phyloP scores from a whole-genome alignment of 2,797 vertebrate genomes.

The Zenarchopterus dispar region DNA sequence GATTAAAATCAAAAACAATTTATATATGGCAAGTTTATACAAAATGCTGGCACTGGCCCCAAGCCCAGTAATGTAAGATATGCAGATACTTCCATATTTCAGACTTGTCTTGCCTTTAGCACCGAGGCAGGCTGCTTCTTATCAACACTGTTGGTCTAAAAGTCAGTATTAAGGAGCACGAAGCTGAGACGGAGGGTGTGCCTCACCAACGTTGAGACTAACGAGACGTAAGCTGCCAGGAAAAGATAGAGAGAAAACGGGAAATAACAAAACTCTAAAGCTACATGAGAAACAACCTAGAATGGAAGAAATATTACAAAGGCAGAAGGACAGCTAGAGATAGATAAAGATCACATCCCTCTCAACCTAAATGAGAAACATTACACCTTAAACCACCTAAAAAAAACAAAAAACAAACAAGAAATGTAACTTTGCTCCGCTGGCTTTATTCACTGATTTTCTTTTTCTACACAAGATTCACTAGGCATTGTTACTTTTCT shows the following conservation, averaged over 20 bases:
- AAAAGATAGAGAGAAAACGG: constrained; percentile 25
- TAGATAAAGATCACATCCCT: not conserved
- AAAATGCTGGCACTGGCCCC: constrained; percentile 14
- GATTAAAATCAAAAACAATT: not conserved
- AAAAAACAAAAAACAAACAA: no score
- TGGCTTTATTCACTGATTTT: no score
- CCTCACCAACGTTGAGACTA: constrained; percentile 35
- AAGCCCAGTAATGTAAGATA: constrained; percentile 21
- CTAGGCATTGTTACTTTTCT: not conserved
- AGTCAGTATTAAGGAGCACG: constrained; percentile 36
- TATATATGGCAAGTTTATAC: not conserved
- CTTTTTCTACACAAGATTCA: no score
- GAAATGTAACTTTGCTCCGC: no score
- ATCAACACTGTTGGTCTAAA: constrained; percentile 48
- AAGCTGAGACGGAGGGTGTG: constrained; percentile 40
- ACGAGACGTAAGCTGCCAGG: constrained; percentile 48
- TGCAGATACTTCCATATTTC: constrained; percentile 31
- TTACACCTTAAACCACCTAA: no score
- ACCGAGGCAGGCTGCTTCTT: constrained; percentile 27
- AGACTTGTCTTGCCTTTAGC: constrained; percentile 54
- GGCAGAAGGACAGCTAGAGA: not conserved
- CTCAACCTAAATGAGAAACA: not conserved
- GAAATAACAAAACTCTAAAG: constrained; percentile 1
- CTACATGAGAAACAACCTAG: not conserved
- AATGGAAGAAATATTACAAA: constrained; percentile 1